Conservation (phyloP, 2,113 vertebrate genomes). For the Podilymbus podiceps region DNA sequence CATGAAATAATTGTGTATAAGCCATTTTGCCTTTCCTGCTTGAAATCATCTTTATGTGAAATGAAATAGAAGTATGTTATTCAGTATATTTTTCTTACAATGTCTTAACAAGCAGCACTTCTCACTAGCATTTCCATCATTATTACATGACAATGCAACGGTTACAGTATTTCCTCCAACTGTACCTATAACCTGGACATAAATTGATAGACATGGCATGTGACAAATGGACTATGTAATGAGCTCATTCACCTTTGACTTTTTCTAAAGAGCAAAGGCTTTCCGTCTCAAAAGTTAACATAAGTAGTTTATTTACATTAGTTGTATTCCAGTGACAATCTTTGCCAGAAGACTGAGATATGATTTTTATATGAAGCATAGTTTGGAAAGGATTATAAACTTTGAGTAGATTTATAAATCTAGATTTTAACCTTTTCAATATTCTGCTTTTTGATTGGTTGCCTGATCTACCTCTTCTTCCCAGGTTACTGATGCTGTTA, state of each 20-base stretch:
- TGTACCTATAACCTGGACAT: background rate
- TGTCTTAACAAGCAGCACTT: background rate
- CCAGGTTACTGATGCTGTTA: constrained; percentile 57
- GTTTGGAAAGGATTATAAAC: constrained; percentile 60
- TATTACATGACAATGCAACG: background rate
- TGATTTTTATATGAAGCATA: constrained; percentile 24
- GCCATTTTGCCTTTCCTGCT: background rate
- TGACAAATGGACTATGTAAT: background rate
- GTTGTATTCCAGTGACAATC: constrained; percentile 1
- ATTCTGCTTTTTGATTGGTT: constrained; percentile 63
- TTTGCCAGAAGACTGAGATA: constrained; percentile 7
- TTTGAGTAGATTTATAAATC: constrained; percentile 52
- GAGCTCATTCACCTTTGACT: background rate
- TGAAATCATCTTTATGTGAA: background rate
- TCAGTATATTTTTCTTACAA: background rate
- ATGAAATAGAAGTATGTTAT: background rate
- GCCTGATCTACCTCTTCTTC: constrained; percentile 7
- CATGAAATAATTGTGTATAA: background rate
- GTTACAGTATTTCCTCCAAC: background rate
- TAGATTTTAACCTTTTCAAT: constrained; percentile 65
- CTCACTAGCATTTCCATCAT: background rate
- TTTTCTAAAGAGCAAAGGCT: background rate
- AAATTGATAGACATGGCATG: background rate
- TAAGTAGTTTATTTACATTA: constrained; percentile 30
- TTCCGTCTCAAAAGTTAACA: background rate